Base-by-base conservation (phyloP, 2,888 invertebrate species). In the Hydrotaea cyrtoneurina region DNA sequence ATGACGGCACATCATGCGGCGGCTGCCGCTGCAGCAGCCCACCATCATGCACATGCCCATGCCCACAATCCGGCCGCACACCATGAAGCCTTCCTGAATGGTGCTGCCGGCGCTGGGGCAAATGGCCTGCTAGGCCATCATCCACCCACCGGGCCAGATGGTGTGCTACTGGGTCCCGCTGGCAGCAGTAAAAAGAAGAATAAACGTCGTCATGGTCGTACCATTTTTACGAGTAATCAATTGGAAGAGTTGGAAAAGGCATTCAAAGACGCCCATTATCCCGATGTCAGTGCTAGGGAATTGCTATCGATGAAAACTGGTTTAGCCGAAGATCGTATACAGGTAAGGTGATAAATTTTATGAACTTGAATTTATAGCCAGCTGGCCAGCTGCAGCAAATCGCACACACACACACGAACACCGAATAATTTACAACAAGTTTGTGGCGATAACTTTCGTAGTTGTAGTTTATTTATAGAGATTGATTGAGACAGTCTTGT, bases 201-300 rank as follows among this genome's bases (percentile, higher is more conserved):
- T 93, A 98, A 98, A 93, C 95, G 98, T 90, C 95, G 98, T 91
- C 98, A 98, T 94, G 95, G 95, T 94, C 97, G 98, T 94, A 99
- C 99, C 89, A 99, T 99, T 93, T 99, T 99, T 95, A 99, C 99
- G 88, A 98, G 98, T 92, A 98, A 98, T 94, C 99, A 99, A 94
- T 95, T 99, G 94, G 99, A 99, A 93, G 99, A 99, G 93, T 94
- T 99, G 93, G 99, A 99, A 94, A 98, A 98, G 93, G 98, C 99
- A 36, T 99, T 99, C 95, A 98, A 98, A 93, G 99, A 99, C 92
- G 99, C 99, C 64, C 99, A 99, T 94, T 99, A 99, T 93, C 99
- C 99, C 8, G 99, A 99, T 93, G 99, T 99, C 87, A 98, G 98
- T 93, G 98, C 99, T 77, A 94, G 99, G 80, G 97, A 98, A 93